phyloP scores from a whole-genome alignment of 2,888 invertebrate species.

The Aelia acuminata region DNA sequence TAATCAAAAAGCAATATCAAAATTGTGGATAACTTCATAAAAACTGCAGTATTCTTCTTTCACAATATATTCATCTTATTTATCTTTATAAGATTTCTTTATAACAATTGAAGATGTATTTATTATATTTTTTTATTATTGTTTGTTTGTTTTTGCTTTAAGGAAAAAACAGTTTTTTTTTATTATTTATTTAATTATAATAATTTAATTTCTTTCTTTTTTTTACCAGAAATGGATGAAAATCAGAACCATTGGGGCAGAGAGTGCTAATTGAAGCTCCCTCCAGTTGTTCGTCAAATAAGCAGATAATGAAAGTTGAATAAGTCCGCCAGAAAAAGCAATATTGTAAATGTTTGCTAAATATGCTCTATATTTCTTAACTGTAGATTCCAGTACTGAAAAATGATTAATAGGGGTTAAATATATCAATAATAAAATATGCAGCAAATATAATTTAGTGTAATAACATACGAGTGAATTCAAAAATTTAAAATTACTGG shows the following conservation, averaged over 20 bases:
- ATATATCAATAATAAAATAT: too few relatives aligned
- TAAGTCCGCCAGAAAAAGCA: slow-evolving; percentile 73
- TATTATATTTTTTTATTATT: too few relatives aligned
- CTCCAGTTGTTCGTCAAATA: slow-evolving; percentile 72
- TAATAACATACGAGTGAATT: too few relatives aligned
- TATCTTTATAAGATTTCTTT: too few relatives aligned
- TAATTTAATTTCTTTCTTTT: too few relatives aligned
- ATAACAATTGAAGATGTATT: too few relatives aligned
- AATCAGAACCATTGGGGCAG: slow-evolving; percentile 72
- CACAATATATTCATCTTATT: too few relatives aligned
- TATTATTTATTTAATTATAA: neutral
- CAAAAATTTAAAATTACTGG: too few relatives aligned
- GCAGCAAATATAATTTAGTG: too few relatives aligned
- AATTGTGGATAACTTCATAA: too few relatives aligned
- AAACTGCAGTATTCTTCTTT: too few relatives aligned
- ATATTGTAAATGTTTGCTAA: slow-evolving; percentile 71
- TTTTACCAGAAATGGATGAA: slow-evolving; percentile 72
- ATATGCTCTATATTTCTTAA: slow-evolving; percentile 70
- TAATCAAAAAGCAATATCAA: too few relatives aligned
- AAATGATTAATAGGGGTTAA: neutral
- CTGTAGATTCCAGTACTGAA: slow-evolving; percentile 71
- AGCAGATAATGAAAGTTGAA: slow-evolving; percentile 71
- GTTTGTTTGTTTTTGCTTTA: neutral
- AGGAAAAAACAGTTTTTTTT: neutral
- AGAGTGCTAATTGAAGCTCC: slow-evolving; percentile 72